A percentile compares a stretch with the other conserved stretches of the same genome.
These are phyloP conservation scores for Periphyllus acericola DNA, from an alignment of 2,888 invertebrate genomes.

Conservation along the genomic window DNA sequence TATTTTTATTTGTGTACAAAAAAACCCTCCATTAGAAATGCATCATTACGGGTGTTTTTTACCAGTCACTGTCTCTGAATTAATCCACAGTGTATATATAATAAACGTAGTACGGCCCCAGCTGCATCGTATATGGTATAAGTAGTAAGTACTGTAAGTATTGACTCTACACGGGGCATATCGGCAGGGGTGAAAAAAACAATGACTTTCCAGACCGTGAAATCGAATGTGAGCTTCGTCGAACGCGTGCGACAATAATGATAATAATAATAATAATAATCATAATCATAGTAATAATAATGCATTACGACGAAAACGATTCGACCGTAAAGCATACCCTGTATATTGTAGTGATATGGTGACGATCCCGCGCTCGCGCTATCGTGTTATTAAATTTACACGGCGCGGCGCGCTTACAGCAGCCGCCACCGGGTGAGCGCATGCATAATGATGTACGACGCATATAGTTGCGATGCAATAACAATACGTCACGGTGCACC, in stretches of 20 bases:
- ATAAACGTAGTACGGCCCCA: too few species aligned
- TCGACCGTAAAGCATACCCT: neutral
- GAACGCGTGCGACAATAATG: neutral
- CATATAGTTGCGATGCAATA: too few species aligned
- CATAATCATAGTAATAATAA: neutral
- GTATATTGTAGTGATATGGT: too few species aligned
- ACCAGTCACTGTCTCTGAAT: constrained; percentile 20
- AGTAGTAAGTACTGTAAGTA: too few species aligned
- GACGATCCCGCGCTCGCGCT: neutral
- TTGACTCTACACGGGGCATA: too few species aligned
- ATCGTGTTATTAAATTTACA: neutral
- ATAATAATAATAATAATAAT: constrained; percentile 3
- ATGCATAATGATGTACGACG: too few species aligned
- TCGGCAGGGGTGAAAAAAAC: neutral
- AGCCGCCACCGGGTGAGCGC: too few species aligned
- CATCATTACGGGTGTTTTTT: constrained; percentile 2
- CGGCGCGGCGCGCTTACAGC: too few species aligned
- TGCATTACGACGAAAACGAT: neutral
- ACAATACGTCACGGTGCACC: neutral
- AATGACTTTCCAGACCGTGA: neutral
- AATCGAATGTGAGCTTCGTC: neutral
- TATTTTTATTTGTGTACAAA: neutral
- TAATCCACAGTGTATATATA: neutral
- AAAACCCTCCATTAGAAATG: neutral
- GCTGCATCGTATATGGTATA: too few species aligned